Percentiles rank a stretch among this genome's conserved stretches.
Evolutionary conservation across 2,888 invertebrate species (phyloP).

Genomic region (Dyspetes luteomarginatus): DNA sequence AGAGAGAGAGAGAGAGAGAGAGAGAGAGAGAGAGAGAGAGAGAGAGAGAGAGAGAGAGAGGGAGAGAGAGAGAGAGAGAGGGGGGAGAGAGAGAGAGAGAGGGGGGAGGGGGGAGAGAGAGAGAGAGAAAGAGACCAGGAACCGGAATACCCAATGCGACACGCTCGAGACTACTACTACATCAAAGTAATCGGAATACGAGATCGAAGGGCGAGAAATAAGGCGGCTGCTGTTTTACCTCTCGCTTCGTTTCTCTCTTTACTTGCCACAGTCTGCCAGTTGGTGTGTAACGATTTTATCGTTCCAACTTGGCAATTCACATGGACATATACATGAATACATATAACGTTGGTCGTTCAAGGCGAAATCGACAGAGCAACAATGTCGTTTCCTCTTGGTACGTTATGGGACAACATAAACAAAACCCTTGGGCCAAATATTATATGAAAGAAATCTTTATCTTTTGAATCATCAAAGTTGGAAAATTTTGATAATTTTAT

Average conservation of each 20-base stretch:
- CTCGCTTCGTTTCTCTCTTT: constrained; percentile 49
- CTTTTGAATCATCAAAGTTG: too few species aligned
- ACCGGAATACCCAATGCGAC: constrained; percentile 64
- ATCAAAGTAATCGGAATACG: constrained; percentile 65
- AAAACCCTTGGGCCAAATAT: too few species aligned
- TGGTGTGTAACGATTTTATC: constrained; percentile 49
- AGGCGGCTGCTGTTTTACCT: constrained; percentile 56
- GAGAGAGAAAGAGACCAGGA: constrained; percentile 26
- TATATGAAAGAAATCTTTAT: too few species aligned
- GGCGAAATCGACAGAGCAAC: too few species aligned
- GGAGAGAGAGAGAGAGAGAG: constrained; percentile 3
- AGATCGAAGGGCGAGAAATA: constrained; percentile 66
- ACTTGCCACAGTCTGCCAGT: constrained; percentile 40
- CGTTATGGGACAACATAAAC: too few species aligned
- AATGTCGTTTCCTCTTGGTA: too few species aligned
- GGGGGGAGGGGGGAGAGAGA: constrained; percentile 28
- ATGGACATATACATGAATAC: neutral
- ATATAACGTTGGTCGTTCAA: too few species aligned
- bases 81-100: too few species aligned
- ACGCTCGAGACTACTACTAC: constrained; percentile 58
- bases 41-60: neutral
- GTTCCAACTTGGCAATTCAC: constrained; percentile 23
- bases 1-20: neutral
- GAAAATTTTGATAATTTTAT: too few species aligned
- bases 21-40: constrained; percentile 10